phyloP scores from a whole-genome alignment of 2,113 vertebrate genomes.

The Dermatemys mawii region DNA sequence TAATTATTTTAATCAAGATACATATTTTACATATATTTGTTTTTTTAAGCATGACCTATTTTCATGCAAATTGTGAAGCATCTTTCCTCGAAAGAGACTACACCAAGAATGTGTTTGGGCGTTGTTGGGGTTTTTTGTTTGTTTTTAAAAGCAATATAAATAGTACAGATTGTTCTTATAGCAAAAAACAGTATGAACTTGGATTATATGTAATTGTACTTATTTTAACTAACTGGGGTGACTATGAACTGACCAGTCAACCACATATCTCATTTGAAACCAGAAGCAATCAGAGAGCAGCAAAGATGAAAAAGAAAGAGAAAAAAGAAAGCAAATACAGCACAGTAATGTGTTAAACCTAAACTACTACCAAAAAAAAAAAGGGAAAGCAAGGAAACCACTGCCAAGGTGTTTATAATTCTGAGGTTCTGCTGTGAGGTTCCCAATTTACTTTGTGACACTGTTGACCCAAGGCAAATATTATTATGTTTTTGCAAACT shows the following conservation, averaged over 20 bases:
- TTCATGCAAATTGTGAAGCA: background rate
- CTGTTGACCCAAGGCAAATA: background rate
- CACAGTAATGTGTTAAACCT: too few species aligned
- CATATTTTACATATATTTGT: conserved; percentile 18
- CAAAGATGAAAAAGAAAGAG: too few species aligned
- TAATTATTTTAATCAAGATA: conserved; percentile 32
- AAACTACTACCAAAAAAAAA: too few species aligned
- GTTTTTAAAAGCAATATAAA: background rate
- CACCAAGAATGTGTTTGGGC: background rate
- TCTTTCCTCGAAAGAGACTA: conserved; percentile 9
- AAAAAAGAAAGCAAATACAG: too few species aligned
- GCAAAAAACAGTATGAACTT: background rate
- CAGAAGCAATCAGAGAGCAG: too few species aligned
- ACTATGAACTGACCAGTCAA: too few species aligned
- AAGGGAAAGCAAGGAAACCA: too few species aligned
- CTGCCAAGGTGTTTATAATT: too few species aligned
- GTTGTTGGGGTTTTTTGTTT: background rate
- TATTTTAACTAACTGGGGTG: background rate
- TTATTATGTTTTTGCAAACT: background rate
- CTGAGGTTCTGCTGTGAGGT: too few species aligned
- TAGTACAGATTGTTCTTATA: background rate
- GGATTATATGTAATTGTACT: background rate
- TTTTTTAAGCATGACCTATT: conserved; percentile 46
- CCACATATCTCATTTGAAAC: too few species aligned
- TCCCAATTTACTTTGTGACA: background rate